A percentile compares a stretch with the other conserved stretches of the same genome.
Conservation (phyloP, 2,797 vertebrate species). For the Basileuterus tristriatus region DNA sequence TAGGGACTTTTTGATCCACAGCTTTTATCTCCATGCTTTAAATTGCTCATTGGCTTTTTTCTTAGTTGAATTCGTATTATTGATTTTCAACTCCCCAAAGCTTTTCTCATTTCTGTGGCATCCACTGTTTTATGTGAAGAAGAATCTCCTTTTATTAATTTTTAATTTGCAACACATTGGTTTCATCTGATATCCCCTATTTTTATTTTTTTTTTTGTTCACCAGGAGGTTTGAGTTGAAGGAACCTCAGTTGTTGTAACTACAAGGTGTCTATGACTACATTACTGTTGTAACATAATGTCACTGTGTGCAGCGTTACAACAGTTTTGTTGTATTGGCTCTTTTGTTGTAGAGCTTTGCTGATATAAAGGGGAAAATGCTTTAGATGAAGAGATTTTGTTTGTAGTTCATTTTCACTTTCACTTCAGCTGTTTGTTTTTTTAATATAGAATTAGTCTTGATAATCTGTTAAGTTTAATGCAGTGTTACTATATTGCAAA, state of each 20-base stretch:
- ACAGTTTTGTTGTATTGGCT: not conserved
- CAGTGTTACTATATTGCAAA: not conserved
- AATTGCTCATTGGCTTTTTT: not conserved
- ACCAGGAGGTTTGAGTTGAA: not conserved
- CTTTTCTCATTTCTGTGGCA: not conserved
- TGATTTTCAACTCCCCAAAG: not conserved
- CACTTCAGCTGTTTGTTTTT: not conserved
- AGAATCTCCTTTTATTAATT: not conserved
- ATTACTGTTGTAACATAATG: not conserved
- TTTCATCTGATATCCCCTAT: not conserved
- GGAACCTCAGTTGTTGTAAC: not conserved
- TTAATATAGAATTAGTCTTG: not conserved
- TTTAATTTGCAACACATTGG: not conserved
- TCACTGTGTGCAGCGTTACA: accelerated
- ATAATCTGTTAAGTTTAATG: conserved; percentile 24
- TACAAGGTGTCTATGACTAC: not conserved
- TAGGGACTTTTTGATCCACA: not conserved
- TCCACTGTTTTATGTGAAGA: not conserved
- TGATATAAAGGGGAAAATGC: not conserved
- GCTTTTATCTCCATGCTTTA: not conserved
- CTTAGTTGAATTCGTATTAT: not conserved
- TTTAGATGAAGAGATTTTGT: not conserved
- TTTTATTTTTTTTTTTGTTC: not conserved
- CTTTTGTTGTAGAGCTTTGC: not conserved
- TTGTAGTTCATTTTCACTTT: not conserved